Conservation (phyloP, 2,113 vertebrate species). For the Scalopus aquaticus region DNA sequence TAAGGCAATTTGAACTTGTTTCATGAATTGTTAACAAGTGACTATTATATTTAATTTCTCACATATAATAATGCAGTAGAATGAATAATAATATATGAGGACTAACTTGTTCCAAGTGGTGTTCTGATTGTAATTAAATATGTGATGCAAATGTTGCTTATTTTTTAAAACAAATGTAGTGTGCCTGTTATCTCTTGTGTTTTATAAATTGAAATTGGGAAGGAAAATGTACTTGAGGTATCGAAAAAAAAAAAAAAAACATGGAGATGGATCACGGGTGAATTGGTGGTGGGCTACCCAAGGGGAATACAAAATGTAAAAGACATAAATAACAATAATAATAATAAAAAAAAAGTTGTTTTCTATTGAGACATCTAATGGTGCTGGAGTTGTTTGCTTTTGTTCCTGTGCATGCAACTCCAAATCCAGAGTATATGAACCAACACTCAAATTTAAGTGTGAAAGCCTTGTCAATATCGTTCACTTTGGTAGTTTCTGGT, state of each 20-base stretch:
- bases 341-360: too few species aligned
- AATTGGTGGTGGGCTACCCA: too few species aligned
- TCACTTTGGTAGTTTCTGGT: too few species aligned
- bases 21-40: background rate
- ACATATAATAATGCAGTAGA: background rate
- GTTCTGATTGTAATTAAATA: background rate
- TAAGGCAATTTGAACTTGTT: background rate
- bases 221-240: background rate
- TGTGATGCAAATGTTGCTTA: background rate
- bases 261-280: too few species aligned
- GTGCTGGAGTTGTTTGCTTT: too few species aligned
- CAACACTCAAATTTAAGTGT: too few species aligned
- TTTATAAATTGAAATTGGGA: background rate
- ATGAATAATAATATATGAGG: background rate
- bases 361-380: too few species aligned
- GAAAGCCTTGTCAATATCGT: too few species aligned
- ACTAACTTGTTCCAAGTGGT: background rate
- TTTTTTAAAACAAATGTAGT: background rate
- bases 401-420: too few species aligned
- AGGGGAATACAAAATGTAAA: too few species aligned
- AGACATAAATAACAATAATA: too few species aligned
- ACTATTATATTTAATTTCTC: background rate
- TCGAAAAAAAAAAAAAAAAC: background rate
- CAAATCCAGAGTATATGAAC: too few species aligned
- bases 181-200: background rate